phyloP scores from a whole-genome alignment of 2,888 invertebrate species.

The Cryptocheilus praepositus region DNA sequence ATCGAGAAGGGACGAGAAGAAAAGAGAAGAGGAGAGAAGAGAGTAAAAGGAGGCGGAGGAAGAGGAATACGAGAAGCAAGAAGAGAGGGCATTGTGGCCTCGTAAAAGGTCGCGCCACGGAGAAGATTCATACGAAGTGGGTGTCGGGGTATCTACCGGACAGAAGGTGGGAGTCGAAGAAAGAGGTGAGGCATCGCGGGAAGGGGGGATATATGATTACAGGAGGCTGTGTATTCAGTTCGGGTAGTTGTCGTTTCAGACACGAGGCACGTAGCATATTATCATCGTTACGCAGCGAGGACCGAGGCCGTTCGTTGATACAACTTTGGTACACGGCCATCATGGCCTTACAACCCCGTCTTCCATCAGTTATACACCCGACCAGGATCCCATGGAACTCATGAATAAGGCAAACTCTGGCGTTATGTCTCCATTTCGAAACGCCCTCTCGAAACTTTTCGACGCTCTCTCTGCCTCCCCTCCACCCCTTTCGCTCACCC shows the following conservation, averaged over 20 bases:
- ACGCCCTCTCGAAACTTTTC: slow-evolving; percentile 61
- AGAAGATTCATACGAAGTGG: slow-evolving; percentile 48
- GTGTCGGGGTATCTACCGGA: slow-evolving; percentile 37
- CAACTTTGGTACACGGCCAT: slow-evolving; percentile 61
- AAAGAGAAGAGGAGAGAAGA: not conserved
- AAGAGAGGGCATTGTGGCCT: slow-evolving; percentile 34
- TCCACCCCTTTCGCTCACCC: slow-evolving; percentile 10
- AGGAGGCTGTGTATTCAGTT: slow-evolving; percentile 59
- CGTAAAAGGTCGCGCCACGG: slow-evolving; percentile 44
- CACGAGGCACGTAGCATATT: slow-evolving; percentile 64
- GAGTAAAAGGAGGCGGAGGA: slow-evolving; percentile 5
- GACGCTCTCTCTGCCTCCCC: slow-evolving; percentile 29
- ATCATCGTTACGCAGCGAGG: slow-evolving; percentile 61
- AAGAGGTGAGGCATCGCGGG: not conserved
- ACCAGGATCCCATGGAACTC: slow-evolving; percentile 53
- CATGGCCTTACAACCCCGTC: slow-evolving; percentile 60
- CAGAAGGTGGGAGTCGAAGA: slow-evolving; percentile 2
- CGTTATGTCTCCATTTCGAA: slow-evolving; percentile 64
- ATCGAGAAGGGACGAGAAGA: not conserved
- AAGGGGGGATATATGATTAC: slow-evolving; percentile 53
- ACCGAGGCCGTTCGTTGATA: slow-evolving; percentile 60
- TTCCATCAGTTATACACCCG: slow-evolving; percentile 57
- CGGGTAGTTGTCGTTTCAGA: slow-evolving; percentile 61
- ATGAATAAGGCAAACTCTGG: slow-evolving; percentile 62
- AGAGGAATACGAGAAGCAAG: slow-evolving; percentile 3